Percentiles rank a stretch among this genome's conserved stretches.
Conservation (phyloP, 2,888 invertebrate genomes). For the Lochmaea capreae region DNA sequence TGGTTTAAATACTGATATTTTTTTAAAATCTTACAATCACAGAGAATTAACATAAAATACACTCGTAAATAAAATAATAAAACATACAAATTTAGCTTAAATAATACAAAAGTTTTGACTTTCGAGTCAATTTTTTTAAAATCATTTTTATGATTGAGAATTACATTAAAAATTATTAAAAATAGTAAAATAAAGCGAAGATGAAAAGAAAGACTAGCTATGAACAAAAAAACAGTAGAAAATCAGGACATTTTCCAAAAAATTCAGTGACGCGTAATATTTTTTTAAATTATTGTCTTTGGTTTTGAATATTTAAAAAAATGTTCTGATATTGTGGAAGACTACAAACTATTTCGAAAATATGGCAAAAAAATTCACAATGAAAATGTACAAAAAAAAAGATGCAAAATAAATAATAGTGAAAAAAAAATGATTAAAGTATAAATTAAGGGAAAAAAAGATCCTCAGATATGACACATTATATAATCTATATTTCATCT, state of each 20-base stretch:
- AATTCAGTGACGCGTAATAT: neutral
- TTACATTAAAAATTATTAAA: slow-evolving; percentile 46
- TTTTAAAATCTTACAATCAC: slow-evolving; percentile 61
- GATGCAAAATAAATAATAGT: slow-evolving; percentile 53
- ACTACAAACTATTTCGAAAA: slow-evolving; percentile 50
- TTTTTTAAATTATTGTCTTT: slow-evolving; percentile 7
- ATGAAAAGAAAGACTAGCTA: slow-evolving; percentile 57
- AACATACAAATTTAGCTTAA: slow-evolving; percentile 51
- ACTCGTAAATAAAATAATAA: slow-evolving; percentile 55
- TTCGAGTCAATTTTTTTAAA: slow-evolving; percentile 46
- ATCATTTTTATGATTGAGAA: slow-evolving; percentile 58
- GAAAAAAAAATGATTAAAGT: slow-evolving; percentile 44
- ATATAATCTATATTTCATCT: slow-evolving; percentile 47
- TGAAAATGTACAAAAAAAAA: slow-evolving; percentile 52
- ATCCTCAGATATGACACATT: slow-evolving; percentile 53
- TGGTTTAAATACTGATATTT: slow-evolving; percentile 59
- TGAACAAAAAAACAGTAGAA: slow-evolving; percentile 54
- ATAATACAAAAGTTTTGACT: slow-evolving; percentile 45
- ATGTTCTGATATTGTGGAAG: slow-evolving; percentile 36
- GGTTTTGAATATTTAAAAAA: slow-evolving; percentile 18
- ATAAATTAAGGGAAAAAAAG: slow-evolving; percentile 47
- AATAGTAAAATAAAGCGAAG: slow-evolving; percentile 46
- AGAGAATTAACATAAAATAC: slow-evolving; percentile 62
- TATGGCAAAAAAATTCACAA: slow-evolving; percentile 63
- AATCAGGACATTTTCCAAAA: neutral